Evolutionary conservation across 2,797 vertebrate species (phyloP), one percentile per base, ranked within the genome.

Genomic region (Melopsittacus undulatus): DNA sequence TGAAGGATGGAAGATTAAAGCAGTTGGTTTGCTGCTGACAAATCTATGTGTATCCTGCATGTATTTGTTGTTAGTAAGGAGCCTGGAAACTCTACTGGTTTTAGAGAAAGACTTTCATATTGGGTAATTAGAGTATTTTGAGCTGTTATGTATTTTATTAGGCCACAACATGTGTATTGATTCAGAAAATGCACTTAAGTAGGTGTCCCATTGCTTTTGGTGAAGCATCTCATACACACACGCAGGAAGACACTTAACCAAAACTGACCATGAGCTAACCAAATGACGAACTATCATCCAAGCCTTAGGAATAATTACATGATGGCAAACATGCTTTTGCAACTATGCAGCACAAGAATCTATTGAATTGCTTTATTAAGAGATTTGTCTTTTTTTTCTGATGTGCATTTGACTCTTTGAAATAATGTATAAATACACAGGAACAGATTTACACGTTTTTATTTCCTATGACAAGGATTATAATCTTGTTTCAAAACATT

Each of bases 401-500:
- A 46, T 51, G 6, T n/a, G 13, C 5, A 3, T 29, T 75, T 63
- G 10, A 61, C 27, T 20, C 7, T 54, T 49, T 56, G 27, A 66
- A 72, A 46, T 66, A 11, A 19, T 17, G 3, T 20, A 12, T 42
- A 36, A 90, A 59, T 17, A 45, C 43, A 20, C 23, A n/a, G 29
- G 32, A 78, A 62, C 4, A 38, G 32, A 5, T 0, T 0, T 38
- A 16, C 4, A 29, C 1, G 1, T 46, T 21, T 67, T 32, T 70
- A 43, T 78, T 86, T 89, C 34, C 49, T 17, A 0, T 34, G 11
- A 30, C 45, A 66, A 34, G 61, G 22, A 32, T 68, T 21, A 38
- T 52, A 64, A 48, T 52, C 75, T 38, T 11, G 2, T 34, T 57
- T 64, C 23, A 69, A 45, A 79, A 42, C 34, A 30, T 17, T 7